A percentile compares a stretch with the other conserved stretches of the same genome.
Conservation (phyloP, 1,140 invertebrate genomes). For the Bombus confusus region DNA sequence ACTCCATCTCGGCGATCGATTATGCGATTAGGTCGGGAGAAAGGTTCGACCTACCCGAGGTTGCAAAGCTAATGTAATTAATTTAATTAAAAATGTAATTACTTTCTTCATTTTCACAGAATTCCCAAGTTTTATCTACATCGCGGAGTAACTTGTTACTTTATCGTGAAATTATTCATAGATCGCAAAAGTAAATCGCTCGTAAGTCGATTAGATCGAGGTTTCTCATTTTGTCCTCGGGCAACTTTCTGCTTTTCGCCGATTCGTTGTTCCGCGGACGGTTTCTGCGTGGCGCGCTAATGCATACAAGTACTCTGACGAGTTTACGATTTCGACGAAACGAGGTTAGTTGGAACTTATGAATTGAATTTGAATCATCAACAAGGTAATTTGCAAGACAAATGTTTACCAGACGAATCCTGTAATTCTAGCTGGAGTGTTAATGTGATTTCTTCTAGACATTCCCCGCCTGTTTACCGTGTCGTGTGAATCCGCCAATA, state of each 20-base stretch:
- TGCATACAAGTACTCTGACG: background rate
- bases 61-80: background rate
- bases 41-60: background rate
- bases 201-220: background rate
- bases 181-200: background rate
- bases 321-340: background rate
- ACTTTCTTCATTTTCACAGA: background rate
- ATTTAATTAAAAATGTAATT: constrained; percentile 4
- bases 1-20: background rate
- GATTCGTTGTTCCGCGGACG: background rate
- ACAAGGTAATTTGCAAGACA: constrained; percentile 42
- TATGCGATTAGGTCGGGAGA: background rate
- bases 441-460: background rate
- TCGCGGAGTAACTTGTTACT: background rate
- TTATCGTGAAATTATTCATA: background rate
- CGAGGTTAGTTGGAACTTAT: background rate
- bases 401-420: constrained; percentile 11
- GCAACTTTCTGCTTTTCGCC: background rate
- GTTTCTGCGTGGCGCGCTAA: background rate
- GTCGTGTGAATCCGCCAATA: background rate
- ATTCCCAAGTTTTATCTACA: background rate
- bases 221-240: too few relatives aligned
- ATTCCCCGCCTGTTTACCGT: background rate
- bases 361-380: constrained; percentile 43
- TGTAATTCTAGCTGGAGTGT: background rate